Evolutionary conservation across 2,797 vertebrate species (phyloP).

Genomic region (Anas acuta): DNA sequence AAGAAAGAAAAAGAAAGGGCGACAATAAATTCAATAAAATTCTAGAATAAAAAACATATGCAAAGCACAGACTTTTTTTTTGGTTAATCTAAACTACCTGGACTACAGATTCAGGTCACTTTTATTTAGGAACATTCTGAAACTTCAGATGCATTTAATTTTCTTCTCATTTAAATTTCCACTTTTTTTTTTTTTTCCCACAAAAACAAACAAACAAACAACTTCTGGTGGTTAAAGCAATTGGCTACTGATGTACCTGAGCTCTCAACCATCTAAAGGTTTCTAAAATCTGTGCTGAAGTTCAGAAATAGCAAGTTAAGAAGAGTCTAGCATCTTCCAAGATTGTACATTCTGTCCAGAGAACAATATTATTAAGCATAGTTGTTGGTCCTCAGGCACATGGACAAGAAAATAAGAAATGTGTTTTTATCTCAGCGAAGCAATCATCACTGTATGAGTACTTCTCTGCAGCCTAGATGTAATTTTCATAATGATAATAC

Average conservation of each 20-base stretch:
- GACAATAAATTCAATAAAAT: background rate
- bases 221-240: background rate
- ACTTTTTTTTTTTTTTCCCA: background rate
- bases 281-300: background rate
- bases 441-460: background rate
- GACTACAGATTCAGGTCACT: background rate
- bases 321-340: background rate
- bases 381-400: background rate
- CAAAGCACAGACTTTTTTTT: background rate
- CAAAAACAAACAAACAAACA: background rate
- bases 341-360: background rate
- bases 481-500: constrained; percentile 1
- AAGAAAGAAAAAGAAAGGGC: background rate
- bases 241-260: background rate
- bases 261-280: background rate
- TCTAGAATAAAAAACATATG: background rate
- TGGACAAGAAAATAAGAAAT: background rate
- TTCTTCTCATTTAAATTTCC: background rate
- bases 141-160: background rate
- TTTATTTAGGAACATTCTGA: background rate
- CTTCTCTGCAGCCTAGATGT: background rate
- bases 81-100: background rate
- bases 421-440: background rate
- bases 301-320: background rate
- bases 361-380: background rate